Conservation (phyloP, 1,140 invertebrate species). For the Theocolax elegans region DNA sequence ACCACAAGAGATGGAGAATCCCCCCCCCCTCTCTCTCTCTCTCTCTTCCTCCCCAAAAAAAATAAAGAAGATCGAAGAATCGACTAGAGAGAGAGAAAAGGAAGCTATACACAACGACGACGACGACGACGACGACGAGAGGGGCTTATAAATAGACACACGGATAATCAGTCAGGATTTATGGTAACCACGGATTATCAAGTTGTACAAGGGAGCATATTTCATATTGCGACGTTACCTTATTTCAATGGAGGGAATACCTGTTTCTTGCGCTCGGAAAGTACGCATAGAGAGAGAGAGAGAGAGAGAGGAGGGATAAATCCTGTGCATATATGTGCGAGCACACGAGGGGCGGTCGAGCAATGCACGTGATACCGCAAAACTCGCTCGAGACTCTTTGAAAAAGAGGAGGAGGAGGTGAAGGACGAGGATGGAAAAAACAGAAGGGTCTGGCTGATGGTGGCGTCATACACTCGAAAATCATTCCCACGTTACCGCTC, state of each 20-base stretch:
- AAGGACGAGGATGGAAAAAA: constrained; percentile 26
- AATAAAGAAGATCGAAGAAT: constrained; percentile 17
- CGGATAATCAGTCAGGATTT: constrained; percentile 69
- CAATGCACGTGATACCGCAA: constrained; percentile 38
- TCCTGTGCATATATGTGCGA: not conserved
- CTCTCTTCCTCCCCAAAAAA: no score
- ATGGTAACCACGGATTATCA: constrained; percentile 69
- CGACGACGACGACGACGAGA: constrained; percentile 42
- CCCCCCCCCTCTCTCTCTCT: no score
- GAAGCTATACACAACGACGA: not conserved
- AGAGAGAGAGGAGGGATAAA: not conserved
- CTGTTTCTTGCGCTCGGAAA: constrained; percentile 52
- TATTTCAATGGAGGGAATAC: constrained; percentile 65
- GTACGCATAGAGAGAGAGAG: constrained; percentile 10
- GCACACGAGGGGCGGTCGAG: constrained; percentile 36
- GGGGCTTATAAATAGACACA: constrained; percentile 66
- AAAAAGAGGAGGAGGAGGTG: constrained; percentile 26
- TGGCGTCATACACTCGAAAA: constrained; percentile 48
- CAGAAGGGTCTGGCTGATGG: no score
- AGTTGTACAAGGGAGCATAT: constrained; percentile 68
- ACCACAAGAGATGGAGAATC: no score
- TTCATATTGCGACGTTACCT: constrained; percentile 67
- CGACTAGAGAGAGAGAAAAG: not conserved
- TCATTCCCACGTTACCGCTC: constrained; percentile 58
- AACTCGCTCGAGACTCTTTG: not conserved